These are phyloP conservation scores for Micronycteris hirsuta DNA, from an alignment of 2,113 vertebrate species.

Conservation along the genomic window DNA sequence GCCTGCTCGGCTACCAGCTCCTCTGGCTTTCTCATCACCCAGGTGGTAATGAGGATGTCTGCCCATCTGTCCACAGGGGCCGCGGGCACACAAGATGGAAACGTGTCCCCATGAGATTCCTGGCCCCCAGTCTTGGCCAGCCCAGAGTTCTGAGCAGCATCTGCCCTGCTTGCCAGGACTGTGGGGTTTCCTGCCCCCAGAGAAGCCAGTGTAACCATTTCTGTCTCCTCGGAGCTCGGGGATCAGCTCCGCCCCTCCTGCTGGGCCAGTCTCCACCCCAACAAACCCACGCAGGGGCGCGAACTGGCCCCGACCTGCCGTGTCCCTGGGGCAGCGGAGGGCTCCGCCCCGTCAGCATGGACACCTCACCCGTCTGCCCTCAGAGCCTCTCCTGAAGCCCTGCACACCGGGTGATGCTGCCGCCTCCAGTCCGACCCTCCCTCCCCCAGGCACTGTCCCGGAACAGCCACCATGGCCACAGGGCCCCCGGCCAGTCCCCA, in stretches of 20 bases:
- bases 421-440: background rate
- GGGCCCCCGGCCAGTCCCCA: background rate
- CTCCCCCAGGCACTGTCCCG: background rate
- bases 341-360: accelerated
- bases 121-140: accelerated
- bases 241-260: too few species aligned
- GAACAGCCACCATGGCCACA: background rate
- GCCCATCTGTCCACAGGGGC: background rate
- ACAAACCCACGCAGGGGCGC: background rate
- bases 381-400: background rate
- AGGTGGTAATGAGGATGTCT: too few species aligned
- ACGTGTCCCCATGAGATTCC: accelerated
- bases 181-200: background rate
- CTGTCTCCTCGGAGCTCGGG: background rate
- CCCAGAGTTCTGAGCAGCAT: background rate
- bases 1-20: background rate
- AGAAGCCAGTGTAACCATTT: too few species aligned
- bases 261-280: background rate
- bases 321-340: background rate
- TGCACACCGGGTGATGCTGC: too few species aligned
- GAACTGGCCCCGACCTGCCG: background rate
- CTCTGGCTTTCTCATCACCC: background rate
- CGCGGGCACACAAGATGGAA: background rate
- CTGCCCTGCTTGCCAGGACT: background rate
- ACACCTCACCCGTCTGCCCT: accelerated